Evolutionary conservation across 1,140 invertebrate genomes (phyloP).

Genomic region (Rhizoglyphus robini): DNA sequence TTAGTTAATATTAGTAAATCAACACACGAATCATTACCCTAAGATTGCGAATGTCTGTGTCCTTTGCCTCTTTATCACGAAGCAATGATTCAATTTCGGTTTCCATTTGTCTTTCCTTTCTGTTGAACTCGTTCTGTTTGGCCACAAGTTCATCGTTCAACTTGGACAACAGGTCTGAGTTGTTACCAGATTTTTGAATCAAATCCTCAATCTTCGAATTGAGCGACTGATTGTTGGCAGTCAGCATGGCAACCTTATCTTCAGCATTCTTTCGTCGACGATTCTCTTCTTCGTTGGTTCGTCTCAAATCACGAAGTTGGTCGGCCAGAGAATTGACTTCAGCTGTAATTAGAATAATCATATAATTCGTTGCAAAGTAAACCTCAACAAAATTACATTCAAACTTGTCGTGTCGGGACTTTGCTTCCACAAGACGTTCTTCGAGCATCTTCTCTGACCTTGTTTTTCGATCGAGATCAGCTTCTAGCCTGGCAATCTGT

Average conservation of each 20-base stretch:
- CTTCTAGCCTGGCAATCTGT: conserved; percentile 14
- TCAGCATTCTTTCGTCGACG: conserved; percentile 19
- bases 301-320: conserved; percentile 14
- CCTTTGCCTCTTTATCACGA: conserved; percentile 11
- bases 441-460: background rate
- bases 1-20: background rate
- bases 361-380: background rate
- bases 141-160: conserved; percentile 20
- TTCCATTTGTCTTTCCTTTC: conserved; percentile 1
- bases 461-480: conserved; percentile 6
- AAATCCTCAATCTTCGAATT: conserved; percentile 21
- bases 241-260: conserved; percentile 9
- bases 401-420: conserved; percentile 17
- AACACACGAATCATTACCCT: background rate
- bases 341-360: conserved; percentile 14
- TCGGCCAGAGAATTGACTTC: conserved; percentile 19
- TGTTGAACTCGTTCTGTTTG: conserved; percentile 16
- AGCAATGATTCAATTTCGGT: conserved; percentile 9
- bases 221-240: conserved; percentile 14
- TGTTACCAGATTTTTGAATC: conserved; percentile 20
- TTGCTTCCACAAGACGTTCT: conserved; percentile 8
- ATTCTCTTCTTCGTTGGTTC: conserved; percentile 18
- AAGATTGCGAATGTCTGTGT: background rate
- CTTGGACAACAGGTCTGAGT: conserved; percentile 8
- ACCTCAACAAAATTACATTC: conserved; percentile 4